These are phyloP conservation scores for Pteropus alecto DNA, from an alignment of 2,113 vertebrate genomes.

Conservation along the genomic window DNA sequence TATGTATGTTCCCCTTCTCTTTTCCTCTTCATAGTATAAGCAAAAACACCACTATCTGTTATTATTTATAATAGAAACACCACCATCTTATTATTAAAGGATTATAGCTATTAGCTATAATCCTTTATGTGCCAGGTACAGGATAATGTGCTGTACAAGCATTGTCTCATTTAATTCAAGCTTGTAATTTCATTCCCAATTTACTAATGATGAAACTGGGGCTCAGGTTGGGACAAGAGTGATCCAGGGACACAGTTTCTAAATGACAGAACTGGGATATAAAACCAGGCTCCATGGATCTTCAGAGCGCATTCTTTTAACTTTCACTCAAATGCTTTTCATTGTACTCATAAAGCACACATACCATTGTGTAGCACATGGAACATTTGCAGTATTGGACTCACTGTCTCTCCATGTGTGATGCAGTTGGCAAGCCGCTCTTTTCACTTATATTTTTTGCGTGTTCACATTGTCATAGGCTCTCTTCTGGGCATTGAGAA, in stretches of 20 bases:
- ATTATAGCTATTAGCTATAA: not conserved
- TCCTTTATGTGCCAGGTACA: not conserved
- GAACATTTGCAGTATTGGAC: rapidly evolving
- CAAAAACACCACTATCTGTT: not conserved
- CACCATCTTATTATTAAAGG: no score
- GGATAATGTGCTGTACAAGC: not conserved
- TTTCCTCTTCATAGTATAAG: not conserved
- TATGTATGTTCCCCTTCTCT: not conserved
- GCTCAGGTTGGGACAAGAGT: not conserved
- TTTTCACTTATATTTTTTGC: not conserved
- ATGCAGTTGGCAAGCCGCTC: rapidly evolving
- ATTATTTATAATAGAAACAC: not conserved
- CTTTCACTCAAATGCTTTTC: no score
- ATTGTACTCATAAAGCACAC: rapidly evolving
- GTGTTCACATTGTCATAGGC: rapidly evolving
- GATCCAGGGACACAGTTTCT: not conserved
- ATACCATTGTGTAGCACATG: rapidly evolving
- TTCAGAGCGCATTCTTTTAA: not conserved
- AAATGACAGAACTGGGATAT: not conserved
- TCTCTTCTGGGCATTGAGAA: not conserved
- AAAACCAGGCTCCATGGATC: not conserved
- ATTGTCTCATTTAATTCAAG: not conserved
- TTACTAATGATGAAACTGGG: not conserved
- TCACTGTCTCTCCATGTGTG: not conserved
- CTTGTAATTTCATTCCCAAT: not conserved